phyloP scores from a whole-genome alignment of 2,797 vertebrate species.

The Botia almorhae region DNA sequence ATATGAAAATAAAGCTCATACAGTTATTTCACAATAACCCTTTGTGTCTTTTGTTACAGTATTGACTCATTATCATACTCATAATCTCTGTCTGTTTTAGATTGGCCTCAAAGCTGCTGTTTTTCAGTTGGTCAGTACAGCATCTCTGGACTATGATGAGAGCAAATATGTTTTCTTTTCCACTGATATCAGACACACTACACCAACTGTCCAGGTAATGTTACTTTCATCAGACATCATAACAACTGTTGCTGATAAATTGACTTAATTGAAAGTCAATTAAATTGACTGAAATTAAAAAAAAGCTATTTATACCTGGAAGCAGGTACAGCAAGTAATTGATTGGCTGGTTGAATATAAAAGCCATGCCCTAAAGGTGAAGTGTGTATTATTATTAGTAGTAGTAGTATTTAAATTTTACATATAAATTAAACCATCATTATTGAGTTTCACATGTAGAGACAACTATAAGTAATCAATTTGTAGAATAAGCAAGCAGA shows the following conservation, averaged over 20 bases:
- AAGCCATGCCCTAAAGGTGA: no score
- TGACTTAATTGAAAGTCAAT: no score
- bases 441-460: no score
- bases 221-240: background rate
- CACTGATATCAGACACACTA: slow-evolving; percentile 58
- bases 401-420: no score
- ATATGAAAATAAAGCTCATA: slow-evolving; percentile 5
- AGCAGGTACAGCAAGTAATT: background rate
- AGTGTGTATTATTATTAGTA: no score
- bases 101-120: slow-evolving; percentile 69
- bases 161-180: slow-evolving; percentile 71
- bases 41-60: background rate
- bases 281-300: background rate
- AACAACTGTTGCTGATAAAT: background rate
- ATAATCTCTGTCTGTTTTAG: slow-evolving; percentile 62
- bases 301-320: background rate
- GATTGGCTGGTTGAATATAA: background rate
- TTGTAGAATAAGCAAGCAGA: no score
- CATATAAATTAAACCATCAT: no score
- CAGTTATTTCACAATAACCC: background rate
- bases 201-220: slow-evolving; percentile 48
- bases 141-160: slow-evolving; percentile 75
- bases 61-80: background rate
- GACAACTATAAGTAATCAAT: no score
- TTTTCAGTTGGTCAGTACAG: slow-evolving; percentile 76